Evolutionary conservation across 1,140 invertebrate genomes (phyloP).

Genomic region (Brachionus koreanus): DNA sequence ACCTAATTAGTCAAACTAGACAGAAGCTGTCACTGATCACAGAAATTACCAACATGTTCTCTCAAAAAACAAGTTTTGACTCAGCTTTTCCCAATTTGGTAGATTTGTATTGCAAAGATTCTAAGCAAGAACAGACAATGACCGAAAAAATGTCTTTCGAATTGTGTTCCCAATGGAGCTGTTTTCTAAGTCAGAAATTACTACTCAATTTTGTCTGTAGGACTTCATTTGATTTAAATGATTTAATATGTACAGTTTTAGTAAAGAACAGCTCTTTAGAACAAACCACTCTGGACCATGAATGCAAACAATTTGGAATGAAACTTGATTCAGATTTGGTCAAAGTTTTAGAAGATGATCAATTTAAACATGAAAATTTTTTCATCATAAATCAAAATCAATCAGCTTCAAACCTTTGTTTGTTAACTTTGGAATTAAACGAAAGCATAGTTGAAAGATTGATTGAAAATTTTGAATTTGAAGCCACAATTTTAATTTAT

Average conservation of each 20-base stretch:
- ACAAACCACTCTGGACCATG: background rate
- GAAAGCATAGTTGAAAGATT: background rate
- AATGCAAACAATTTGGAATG: background rate
- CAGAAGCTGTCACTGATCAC: background rate
- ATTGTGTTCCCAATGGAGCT: background rate
- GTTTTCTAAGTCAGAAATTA: background rate
- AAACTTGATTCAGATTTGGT: background rate
- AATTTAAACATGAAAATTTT: background rate
- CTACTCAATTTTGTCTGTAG: background rate
- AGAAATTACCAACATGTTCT: background rate
- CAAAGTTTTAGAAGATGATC: background rate
- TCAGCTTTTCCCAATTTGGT: background rate
- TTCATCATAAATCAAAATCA: background rate
- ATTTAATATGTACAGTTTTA: background rate
- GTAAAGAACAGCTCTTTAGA: background rate
- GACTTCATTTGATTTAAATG: background rate
- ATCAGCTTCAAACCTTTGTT: background rate
- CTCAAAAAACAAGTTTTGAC: background rate
- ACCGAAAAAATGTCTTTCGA: background rate
- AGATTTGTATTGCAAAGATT: background rate
- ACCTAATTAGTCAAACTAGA: background rate
- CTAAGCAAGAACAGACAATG: background rate
- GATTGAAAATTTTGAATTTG: background rate
- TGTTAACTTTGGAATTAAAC: background rate
- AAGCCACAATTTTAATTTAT: background rate